Evolutionary conservation across 37 sponge, comb jelly and placozoan genomes (phyloP), one percentile per base, ranked within the genome.

Genomic region (Eunapius fragilis): DNA sequence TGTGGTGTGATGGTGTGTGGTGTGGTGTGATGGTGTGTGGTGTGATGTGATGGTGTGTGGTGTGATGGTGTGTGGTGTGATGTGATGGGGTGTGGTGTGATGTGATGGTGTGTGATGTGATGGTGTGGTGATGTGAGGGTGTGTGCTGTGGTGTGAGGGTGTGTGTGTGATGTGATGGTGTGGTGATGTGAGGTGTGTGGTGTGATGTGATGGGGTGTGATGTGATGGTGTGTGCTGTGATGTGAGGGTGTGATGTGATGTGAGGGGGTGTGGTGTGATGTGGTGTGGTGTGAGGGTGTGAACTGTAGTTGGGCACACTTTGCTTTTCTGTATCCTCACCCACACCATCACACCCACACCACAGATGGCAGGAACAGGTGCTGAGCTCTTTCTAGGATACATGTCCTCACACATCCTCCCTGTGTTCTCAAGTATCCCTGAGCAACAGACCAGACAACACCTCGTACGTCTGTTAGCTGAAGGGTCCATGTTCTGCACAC

Each of bases 391-490:
- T 37, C 58, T 86, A 9, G 68, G 72, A 68, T 91, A 86, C 76
- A 37, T 77, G 25, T 86, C 77, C n/a, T 24, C 31, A 30, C 45
- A 79, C 17, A 77, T 91, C 32, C 77, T 91, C 19, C 91, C 91
- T 2, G 27, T 30, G 14, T 58, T 91, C 25, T 38, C 87, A 22
- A 23, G 25, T 31, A 35, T 86, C 2, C 31, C 67, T 2, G 83
- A 86, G 28, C 79, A 85, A 14, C 84, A 89, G 36, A 74, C 73
- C 37, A 35, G 71, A 27, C 88, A 91, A 34, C 73, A 80, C 17
- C 68, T 85, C 0, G 35, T 87, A 25, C 85, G 84, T 30, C 76
- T 92, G 45, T 33, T 87, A 31, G 88, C 92, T 4, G 88, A 87
- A 49, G 80, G 78, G 0, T 87, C 72, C 38, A 67, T 84, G 26